Evolutionary conservation across 1,140 invertebrate genomes (phyloP).

Genomic region (Homalodisca vitripennis): DNA sequence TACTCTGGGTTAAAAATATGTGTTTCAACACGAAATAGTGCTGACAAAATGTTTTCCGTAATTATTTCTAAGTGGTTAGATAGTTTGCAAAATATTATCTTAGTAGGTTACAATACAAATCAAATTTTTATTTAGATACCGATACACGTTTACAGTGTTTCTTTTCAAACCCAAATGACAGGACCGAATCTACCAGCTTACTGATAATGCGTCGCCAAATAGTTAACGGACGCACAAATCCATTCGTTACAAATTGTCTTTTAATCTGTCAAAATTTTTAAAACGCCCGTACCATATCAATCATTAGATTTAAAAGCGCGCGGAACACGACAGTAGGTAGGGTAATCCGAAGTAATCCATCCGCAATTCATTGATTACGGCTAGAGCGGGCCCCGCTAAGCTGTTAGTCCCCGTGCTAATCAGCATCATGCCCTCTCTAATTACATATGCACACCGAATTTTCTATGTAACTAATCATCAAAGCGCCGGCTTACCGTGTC

Average conservation of each 20-base stretch:
- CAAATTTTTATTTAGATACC: too few species aligned
- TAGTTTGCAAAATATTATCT: too few species aligned
- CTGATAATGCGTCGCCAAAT: too few species aligned
- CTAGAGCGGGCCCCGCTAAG: conserved; percentile 14
- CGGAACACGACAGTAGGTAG: background rate
- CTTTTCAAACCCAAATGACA: too few species aligned
- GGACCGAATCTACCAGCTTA: too few species aligned
- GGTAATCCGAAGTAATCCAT: background rate
- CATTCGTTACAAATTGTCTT: background rate
- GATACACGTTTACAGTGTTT: too few species aligned
- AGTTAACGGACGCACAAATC: background rate
- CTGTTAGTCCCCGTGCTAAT: background rate
- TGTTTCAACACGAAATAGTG: too few species aligned
- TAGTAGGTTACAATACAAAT: too few species aligned
- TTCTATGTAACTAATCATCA: conserved; percentile 18
- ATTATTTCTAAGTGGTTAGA: too few species aligned
- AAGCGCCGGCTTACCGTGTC: conserved; percentile 4
- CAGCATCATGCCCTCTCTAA: background rate
- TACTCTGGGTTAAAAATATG: too few species aligned
- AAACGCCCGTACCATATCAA: background rate
- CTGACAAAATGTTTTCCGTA: too few species aligned
- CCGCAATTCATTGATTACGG: conserved; percentile 17
- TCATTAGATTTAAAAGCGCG: conserved; percentile 17
- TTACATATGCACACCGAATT: conserved; percentile 17
- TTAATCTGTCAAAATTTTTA: background rate